Evolutionary conservation across 1,140 invertebrate genomes (phyloP), one percentile per base, ranked within the genome.

Genomic region (Saccostrea glomerata): DNA sequence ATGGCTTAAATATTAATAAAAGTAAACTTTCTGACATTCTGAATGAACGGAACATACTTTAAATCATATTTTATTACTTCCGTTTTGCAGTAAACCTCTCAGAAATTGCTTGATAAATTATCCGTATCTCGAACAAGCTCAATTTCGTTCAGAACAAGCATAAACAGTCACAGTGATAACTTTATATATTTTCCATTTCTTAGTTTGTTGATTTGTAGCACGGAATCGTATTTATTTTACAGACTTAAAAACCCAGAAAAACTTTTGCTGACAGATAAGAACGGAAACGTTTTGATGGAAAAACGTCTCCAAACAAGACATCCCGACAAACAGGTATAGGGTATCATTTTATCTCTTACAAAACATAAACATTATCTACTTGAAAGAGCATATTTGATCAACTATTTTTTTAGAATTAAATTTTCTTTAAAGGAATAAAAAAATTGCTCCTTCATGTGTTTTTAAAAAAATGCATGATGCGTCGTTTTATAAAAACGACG

Each of bases 241-340:
- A 87, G 86, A 55, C 77, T 87, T 55, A 58, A 87, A 77, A 56
- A 77, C 7, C 86, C 86, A n/a, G 55, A 87, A 87, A 77, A 56
- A 56, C 70, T 87, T 55, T 63, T 73, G 55, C 40, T 87, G 47
- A 87, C 77, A 82, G 86, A 87, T 73, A 82, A 55, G 82, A 87
- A 82, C 54, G 86, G 86, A 87, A 77, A 87, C 15, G 23, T 82
- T 17, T 56, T 87, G 73, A 55, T 87, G 77, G 66, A 87, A 30
- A 77, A 87, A 73, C 66, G 55, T 17, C 86, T 87, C 36, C 54
- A 87, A 77, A 36, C 70, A 15, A 73, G 55, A 20, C 54, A 66
- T 23, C 54, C 55, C 0, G 86, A 87, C 77, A 87, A 82, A 66
- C 47, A 87, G 86, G 86, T 87, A 87, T n/a, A 6, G 47, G n/a